Conservation (phyloP, 1,140 invertebrate species). For the Eupristina koningsbergeri region DNA sequence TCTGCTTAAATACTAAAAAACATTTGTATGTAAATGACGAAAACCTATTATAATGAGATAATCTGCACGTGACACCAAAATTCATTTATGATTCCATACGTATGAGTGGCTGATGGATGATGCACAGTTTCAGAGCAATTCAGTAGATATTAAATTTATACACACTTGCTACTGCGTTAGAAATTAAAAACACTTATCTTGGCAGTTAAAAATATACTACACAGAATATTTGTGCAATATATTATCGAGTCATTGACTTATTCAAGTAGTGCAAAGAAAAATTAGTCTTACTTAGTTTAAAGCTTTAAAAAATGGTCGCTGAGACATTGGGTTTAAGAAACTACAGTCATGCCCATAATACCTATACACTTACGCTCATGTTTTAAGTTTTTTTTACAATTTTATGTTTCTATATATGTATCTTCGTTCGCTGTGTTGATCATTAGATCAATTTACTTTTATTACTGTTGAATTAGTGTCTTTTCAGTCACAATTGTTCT, state of each 20-base stretch:
- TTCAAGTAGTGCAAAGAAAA: slow-evolving; percentile 3
- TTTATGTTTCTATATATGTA: slow-evolving; percentile 28
- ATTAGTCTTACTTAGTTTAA: slow-evolving; percentile 24
- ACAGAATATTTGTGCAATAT: slow-evolving; percentile 7
- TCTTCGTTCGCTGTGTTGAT: slow-evolving; percentile 1
- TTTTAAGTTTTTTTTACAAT: slow-evolving; percentile 16
- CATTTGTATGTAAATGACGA: slow-evolving; percentile 1
- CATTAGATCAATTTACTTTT: slow-evolving; percentile 4
- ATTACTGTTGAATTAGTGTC: slow-evolving; percentile 8
- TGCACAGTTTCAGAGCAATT: slow-evolving; percentile 51
- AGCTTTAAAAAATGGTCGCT: slow-evolving; percentile 67
- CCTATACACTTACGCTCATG: slow-evolving; percentile 44
- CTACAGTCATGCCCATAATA: slow-evolving; percentile 68
- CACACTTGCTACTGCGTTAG: slow-evolving; percentile 1
- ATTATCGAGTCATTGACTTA: background rate
- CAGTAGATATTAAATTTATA: slow-evolving; percentile 41
- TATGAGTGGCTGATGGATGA: slow-evolving; percentile 43
- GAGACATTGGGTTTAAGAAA: slow-evolving; percentile 71
- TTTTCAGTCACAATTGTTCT: slow-evolving; percentile 22
- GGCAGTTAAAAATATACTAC: background rate
- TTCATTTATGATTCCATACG: slow-evolving; percentile 29
- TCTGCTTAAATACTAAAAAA: too few species aligned
- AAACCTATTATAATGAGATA: slow-evolving; percentile 21
- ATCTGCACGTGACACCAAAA: slow-evolving; percentile 40
- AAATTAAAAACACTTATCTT: background rate